A percentile compares a stretch with the other conserved stretches of the same genome.
phyloP scores from a whole-genome alignment of 1,140 invertebrate genomes.

The Prorops nasuta region DNA sequence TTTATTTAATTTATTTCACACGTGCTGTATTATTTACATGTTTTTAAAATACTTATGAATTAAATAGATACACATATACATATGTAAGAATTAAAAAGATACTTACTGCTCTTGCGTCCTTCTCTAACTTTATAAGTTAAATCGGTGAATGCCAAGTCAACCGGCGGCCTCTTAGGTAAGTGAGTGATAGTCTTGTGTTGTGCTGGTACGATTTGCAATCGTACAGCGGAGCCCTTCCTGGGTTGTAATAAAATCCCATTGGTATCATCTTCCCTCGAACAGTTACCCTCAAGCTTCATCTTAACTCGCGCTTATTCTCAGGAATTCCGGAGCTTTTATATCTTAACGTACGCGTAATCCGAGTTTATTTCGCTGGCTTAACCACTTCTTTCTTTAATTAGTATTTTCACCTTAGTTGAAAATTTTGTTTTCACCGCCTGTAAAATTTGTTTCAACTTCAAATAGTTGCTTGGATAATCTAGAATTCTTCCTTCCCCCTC shows the following conservation, averaged over 20 bases:
- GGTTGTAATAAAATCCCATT: conserved; percentile 50
- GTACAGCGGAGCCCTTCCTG: conserved; percentile 59
- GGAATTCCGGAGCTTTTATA: too few species aligned
- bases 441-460: conserved; percentile 19
- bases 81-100: too few species aligned
- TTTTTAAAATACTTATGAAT: too few species aligned
- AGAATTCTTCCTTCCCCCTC: background rate
- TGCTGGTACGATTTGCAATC: conserved; percentile 64
- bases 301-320: conserved; percentile 6
- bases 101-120: conserved; percentile 78
- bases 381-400: background rate
- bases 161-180: conserved; percentile 79
- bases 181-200: conserved; percentile 79
- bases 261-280: conserved; percentile 41
- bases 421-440: conserved; percentile 21
- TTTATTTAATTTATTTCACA: too few species aligned
- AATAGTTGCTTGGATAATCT: background rate
- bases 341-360: too few species aligned
- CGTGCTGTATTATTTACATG: too few species aligned
- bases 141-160: conserved; percentile 84
- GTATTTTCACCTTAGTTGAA: too few species aligned
- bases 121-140: conserved; percentile 83
- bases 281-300: conserved; percentile 52
- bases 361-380: background rate
- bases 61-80: too few species aligned